Evolutionary conservation across 1,140 invertebrate genomes (phyloP).

Genomic region (Aphaenogaster ashmeadi): DNA sequence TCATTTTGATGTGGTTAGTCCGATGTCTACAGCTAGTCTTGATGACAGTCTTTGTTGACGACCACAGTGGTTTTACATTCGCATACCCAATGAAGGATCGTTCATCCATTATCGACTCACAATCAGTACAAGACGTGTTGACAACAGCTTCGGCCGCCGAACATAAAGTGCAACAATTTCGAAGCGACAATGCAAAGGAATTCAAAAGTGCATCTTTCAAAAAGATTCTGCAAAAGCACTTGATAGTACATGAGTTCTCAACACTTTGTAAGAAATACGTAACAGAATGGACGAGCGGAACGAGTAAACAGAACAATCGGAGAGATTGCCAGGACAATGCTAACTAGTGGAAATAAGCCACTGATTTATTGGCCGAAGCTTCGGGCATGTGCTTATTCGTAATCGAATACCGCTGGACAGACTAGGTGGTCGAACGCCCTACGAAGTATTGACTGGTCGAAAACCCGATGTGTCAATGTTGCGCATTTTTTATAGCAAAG

Average conservation of each 20-base stretch:
- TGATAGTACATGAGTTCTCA: constrained; percentile 7
- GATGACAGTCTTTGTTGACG: constrained; percentile 34
- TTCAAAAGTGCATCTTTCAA: not conserved
- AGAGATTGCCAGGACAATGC: constrained; percentile 1
- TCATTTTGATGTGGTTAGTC: constrained; percentile 39
- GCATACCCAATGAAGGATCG: no score
- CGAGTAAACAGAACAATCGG: constrained; percentile 4
- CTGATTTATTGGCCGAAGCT: not conserved
- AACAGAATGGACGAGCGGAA: not conserved
- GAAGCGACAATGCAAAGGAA: constrained; percentile 5
- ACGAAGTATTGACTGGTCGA: constrained; percentile 79
- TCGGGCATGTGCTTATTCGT: not conserved
- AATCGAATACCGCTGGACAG: not conserved
- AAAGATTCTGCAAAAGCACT: not conserved
- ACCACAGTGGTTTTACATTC: no score
- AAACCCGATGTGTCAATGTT: constrained; percentile 85
- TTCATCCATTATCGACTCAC: no score
- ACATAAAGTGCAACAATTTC: not conserved
- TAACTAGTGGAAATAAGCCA: not conserved
- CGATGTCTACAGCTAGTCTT: constrained; percentile 5
- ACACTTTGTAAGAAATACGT: not conserved
- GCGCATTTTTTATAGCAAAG: constrained; percentile 83
- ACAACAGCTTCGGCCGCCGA: constrained; percentile 5
- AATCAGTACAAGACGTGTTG: no score
- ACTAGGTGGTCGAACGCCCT: constrained; percentile 77